Evolutionary conservation across 2,888 invertebrate genomes (phyloP), one percentile per base, ranked within the genome.

Genomic region (Cyclophora punctaria): DNA sequence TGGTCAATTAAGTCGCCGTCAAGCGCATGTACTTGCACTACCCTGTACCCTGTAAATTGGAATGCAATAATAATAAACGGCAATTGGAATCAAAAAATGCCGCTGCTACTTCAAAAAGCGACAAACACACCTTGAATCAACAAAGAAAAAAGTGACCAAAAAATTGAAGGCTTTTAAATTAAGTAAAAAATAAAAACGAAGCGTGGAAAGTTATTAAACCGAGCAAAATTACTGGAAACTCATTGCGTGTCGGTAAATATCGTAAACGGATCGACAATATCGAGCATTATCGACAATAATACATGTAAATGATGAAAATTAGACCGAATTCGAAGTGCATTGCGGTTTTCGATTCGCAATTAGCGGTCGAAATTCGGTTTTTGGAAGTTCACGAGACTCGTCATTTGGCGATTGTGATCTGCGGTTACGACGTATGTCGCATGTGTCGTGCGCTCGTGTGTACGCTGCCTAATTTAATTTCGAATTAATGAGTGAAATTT

Each of bases 331-430:
- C 64, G 64, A 65, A 60, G 60, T 63, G 56, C 55, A 55, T 53
- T 77, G 80, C 60, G 79, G 80, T 78, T 75, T 67, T 62, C 58
- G 58, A 70, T 74, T 64, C 58, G 62, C 71, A 75, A 82, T 85
- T 83, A 79, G 80, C 62, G 82, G 84, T 83, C 58, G 69, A 58
- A 50, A 50, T 63, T 61, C 53, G 51, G 49, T 55, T 58, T 57
- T 52, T 59, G 58, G 44, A 60, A 51, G 55, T 5, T 4, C 37
- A 37, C 62, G 60, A 57, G 54, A 52, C 50, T 50, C 61, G 71
- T 61, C 73, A 76, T 73, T 69, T 72, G 73, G 63, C 51, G 63
- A 72, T 71, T 73, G 67, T 68, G 59, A 62, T 62, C 59, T 73
- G 72, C 60, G 69, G 70, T 73, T 62, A 52, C 49, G 54, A 52